Evolutionary conservation across 2,113 vertebrate genomes (phyloP), one percentile per base, ranked within the genome.

Genomic region (Proteles cristata): DNA sequence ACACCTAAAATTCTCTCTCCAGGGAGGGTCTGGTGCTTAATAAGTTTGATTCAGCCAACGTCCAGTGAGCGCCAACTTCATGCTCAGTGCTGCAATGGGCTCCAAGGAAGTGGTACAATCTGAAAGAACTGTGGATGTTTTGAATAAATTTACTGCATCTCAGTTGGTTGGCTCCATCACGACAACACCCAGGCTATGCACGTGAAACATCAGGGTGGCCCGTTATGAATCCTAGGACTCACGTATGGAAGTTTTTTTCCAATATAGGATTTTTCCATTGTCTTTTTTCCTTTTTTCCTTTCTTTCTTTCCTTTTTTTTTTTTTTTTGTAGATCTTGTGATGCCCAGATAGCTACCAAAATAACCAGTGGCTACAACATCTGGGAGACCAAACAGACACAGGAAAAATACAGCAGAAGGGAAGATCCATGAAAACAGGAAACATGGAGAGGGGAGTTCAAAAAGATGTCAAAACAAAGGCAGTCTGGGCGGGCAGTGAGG

Each of bases 401-500:
- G 99, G 99, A 99, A 99, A 98, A 99, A 97, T 98, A 98, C 97
- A 91, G 98, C 98, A 98, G 95, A 98, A 98, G 97, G 98, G 98
- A 98, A 99, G 98, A 98, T 97, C 98, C 98, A 97, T 71, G 96
- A 98, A 99, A 99, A 99, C 99, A 99, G 99, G 99, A 99, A 99
- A 98, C 98, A 95, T 96, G 97, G 98, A 98, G 97, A 97, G 97
- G 90, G 98, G 98, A 98, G 98, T 94, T 77, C 5, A 96, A 98
- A 98, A 98, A 98, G 98, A 98, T 98, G 98, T 98, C 98, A 98
- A 98, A 99, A 99, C 99, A 99, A 98, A 99, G 97, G 84, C 95
- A 58, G 97, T 83, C 98, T 96, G 97, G 94, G 73, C 17, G 0
- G 96, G 77, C 90, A 19, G 55, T 0, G 0, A 83, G 90, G 71